These are phyloP conservation scores for Harpegnathos saltator DNA, from an alignment of 1,140 invertebrate genomes.

Conservation along the genomic window DNA sequence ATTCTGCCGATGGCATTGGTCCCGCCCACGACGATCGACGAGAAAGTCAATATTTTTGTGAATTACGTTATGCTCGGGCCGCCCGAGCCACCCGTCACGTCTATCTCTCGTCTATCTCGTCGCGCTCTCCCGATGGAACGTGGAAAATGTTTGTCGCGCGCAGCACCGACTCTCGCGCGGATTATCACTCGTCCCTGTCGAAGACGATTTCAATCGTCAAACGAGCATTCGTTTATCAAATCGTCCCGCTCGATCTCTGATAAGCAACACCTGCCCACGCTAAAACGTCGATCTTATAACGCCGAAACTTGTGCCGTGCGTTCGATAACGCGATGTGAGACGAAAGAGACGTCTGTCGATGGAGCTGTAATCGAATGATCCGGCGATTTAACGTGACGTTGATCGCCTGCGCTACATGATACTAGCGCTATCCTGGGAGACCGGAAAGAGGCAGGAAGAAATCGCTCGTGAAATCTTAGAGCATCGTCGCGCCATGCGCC, in stretches of 20 bases:
- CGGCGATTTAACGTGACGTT: constrained; percentile 11
- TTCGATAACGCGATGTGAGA: background rate
- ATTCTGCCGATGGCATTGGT: constrained; percentile 32
- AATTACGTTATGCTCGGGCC: constrained; percentile 64
- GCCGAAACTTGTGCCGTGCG: background rate
- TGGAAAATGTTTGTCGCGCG: constrained; percentile 42
- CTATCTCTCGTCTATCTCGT: constrained; percentile 49
- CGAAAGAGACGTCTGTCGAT: background rate
- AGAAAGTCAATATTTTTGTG: constrained; percentile 67
- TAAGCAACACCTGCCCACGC: background rate
- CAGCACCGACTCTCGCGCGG: too few relatives aligned
- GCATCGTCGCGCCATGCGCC: background rate
- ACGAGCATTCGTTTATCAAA: too few relatives aligned
- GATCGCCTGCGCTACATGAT: background rate
- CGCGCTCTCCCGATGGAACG: constrained; percentile 35
- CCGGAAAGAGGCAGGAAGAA: constrained; percentile 6
- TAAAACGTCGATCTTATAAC: background rate
- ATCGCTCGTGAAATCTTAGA: constrained; percentile 48
- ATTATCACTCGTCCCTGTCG: too few relatives aligned
- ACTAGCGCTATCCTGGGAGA: background rate
- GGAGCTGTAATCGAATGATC: constrained; percentile 21
- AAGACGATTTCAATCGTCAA: too few relatives aligned
- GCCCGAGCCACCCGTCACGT: constrained; percentile 38
- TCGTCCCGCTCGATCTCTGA: too few relatives aligned
- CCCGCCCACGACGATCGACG: constrained; percentile 63